A percentile compares a stretch with the other conserved stretches of the same genome.
Evolutionary conservation across 1,140 invertebrate genomes (phyloP).

Genomic region (Drosophila pseudoananassae): DNA sequence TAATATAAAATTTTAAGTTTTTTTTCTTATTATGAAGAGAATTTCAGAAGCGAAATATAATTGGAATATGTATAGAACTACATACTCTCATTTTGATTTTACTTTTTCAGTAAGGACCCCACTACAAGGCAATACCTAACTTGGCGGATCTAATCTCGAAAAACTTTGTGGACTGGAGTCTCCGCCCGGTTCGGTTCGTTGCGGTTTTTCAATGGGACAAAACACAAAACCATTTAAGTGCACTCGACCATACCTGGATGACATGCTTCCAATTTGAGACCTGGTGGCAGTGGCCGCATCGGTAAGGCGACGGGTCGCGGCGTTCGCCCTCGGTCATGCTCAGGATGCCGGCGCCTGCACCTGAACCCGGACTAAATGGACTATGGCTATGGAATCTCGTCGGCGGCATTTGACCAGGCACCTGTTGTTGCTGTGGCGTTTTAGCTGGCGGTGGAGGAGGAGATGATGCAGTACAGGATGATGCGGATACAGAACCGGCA

Average conservation of each 20-base stretch:
- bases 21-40: too few relatives aligned
- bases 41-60: too few relatives aligned
- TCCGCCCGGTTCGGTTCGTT: conserved; percentile 12
- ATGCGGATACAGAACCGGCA: conserved; percentile 33
- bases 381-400: conserved; percentile 69
- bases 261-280: conserved; percentile 92
- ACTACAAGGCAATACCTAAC: not conserved
- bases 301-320: conserved; percentile 86
- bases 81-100: not conserved
- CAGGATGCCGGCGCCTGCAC: conserved; percentile 54
- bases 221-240: conserved; percentile 72
- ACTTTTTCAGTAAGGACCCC: not conserved
- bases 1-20: too few relatives aligned
- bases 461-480: conserved; percentile 32
- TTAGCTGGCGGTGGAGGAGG: conserved; percentile 52
- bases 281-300: conserved; percentile 90
- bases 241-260: conserved; percentile 87
- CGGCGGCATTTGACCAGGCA: conserved; percentile 28
- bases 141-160: not conserved
- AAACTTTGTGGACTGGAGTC: not conserved
- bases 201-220: conserved; percentile 71
- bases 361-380: conserved; percentile 65
- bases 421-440: conserved; percentile 33
- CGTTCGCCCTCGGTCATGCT: conserved; percentile 74
- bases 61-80: too few relatives aligned